Evolutionary conservation across 2,113 vertebrate genomes (phyloP).

Genomic region (Pseudois nayaur): DNA sequence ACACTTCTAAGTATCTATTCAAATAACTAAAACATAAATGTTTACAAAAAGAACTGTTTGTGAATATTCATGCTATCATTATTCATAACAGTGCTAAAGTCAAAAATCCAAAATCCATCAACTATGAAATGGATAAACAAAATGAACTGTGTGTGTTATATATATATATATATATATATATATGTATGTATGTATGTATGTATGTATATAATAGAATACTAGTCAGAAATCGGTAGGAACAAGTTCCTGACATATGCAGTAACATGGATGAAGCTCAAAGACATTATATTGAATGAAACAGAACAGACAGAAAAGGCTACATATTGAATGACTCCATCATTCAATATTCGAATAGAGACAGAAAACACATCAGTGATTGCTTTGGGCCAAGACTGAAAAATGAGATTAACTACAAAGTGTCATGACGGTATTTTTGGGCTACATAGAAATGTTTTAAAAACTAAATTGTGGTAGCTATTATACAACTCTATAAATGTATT

Average conservation of each 20-base stretch:
- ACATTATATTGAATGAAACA: background rate
- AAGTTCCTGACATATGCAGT: background rate
- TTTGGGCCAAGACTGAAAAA: background rate
- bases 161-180: background rate
- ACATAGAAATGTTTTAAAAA: background rate
- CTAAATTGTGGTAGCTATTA: background rate
- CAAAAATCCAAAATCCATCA: background rate
- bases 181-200: too few species aligned
- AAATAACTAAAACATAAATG: background rate
- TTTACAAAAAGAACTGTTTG: background rate
- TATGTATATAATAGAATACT: background rate
- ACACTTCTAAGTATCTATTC: background rate
- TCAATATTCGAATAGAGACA: background rate
- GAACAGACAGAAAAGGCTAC: background rate
- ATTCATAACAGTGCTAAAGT: background rate
- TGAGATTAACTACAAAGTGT: background rate
- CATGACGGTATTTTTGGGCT: background rate
- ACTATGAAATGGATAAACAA: background rate
- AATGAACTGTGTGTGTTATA: background rate
- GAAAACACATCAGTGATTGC: background rate
- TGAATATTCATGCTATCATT: background rate
- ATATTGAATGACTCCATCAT: background rate
- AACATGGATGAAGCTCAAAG: background rate
- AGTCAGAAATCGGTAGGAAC: background rate
- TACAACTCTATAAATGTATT: background rate